A percentile compares a stretch with the other conserved stretches of the same genome.
Evolutionary conservation across 2,113 vertebrate species (phyloP).

Genomic region (Hyla sarda): DNA sequence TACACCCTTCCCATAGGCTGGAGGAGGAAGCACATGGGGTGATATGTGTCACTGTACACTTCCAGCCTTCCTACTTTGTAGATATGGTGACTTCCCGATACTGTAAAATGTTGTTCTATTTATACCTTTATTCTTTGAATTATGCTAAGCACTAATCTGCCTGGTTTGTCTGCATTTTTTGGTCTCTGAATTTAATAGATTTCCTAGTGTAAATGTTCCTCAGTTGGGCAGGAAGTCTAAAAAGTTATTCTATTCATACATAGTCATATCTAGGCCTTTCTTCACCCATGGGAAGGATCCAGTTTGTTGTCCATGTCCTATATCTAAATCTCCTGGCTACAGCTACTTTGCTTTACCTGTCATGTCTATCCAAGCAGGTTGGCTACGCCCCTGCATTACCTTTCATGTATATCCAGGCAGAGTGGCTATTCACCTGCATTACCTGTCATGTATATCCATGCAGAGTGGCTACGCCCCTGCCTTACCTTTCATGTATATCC

Average conservation of each 20-base stretch:
- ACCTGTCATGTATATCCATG: neutral
- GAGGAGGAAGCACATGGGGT: constrained; percentile 12
- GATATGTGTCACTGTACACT: neutral
- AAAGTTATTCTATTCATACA: neutral
- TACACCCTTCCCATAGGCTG: neutral
- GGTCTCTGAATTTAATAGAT: neutral
- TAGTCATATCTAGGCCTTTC: too few species aligned
- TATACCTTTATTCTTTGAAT: neutral
- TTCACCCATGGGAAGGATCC: too few species aligned
- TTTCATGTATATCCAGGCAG: neutral
- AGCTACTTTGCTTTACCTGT: neutral
- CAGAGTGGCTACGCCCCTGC: neutral
- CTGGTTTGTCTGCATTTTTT: neutral
- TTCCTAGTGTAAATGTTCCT: neutral
- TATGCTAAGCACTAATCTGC: neutral
- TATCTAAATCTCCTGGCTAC: neutral
- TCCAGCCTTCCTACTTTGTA: neutral
- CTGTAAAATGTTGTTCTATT: neutral
- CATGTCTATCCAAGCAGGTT: neutral
- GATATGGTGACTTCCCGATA: neutral
- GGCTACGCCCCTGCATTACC: neutral
- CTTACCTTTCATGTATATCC: neutral
- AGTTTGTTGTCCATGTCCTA: too few species aligned
- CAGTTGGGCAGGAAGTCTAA: neutral
- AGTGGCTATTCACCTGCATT: neutral